Evolutionary conservation across 2,888 invertebrate genomes (phyloP), one percentile per base, ranked within the genome.

Genomic region (Yponomeuta evonymella): DNA sequence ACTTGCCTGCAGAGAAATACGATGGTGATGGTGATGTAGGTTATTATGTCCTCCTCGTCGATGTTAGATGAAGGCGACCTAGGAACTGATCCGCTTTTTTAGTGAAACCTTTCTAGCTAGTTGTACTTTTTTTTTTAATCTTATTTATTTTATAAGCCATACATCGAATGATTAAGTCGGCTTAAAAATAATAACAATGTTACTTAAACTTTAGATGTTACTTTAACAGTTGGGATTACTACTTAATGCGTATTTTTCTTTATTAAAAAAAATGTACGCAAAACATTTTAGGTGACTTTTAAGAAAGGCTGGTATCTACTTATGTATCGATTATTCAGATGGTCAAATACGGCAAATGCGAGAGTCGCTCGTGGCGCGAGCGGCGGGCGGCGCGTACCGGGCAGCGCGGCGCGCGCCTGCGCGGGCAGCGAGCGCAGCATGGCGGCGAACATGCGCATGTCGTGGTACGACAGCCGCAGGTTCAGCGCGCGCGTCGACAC

Each of bases 401-500:
- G 86, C 0, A 90, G 78, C 1, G 95, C 94, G 69, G 93, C 93
- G 58, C 94, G 83, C 30, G 96, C 95, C 83, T 98, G 98, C 76
- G 95, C 95, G 0, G 98, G 97, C 76, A 98, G 88, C 0, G 97
- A 97, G 77, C 96, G 95, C 74, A 98, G 86, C 94, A 99, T 98
- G 78, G 96, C 94, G 43, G 96, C 93, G 83, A 99, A 98, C 95
- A 99, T 96, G 72, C 96, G 95, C 86, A 98, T 95, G 86, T 99
- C 98, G 83, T 97, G 96, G 83, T 98, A 99, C 1, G 98, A 98
- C 30, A 99, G 88, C 2, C 98, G 94, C 33, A 99, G 94, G 79
- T 95, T 97, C 72, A 98, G 84, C 66, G 95, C 95, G 71, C 96
- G 95, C 76, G 95, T 87, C 71, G 95, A 94, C 12, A 96, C 87